These are phyloP conservation scores for Hirtodrosophila trivittata DNA, from an alignment of 2,888 invertebrate genomes.

Conservation along the genomic window DNA sequence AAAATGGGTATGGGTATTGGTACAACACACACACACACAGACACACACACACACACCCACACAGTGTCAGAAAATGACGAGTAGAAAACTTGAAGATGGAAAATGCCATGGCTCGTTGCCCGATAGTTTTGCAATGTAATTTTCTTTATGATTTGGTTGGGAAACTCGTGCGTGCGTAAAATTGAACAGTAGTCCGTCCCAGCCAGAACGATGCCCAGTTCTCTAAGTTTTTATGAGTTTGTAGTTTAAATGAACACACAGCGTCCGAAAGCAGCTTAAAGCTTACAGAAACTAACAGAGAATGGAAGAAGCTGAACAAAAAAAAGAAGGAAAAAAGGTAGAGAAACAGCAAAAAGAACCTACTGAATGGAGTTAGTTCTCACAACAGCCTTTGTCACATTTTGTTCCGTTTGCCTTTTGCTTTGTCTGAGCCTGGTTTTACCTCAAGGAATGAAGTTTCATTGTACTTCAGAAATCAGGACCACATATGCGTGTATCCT, in stretches of 20 bases:
- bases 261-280: conserved; percentile 46
- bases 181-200: conserved; percentile 51
- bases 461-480: conserved; percentile 44
- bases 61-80: conserved; percentile 5
- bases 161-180: conserved; percentile 72
- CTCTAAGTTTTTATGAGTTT: conserved; percentile 40
- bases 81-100: conserved; percentile 6
- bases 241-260: conserved; percentile 40
- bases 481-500: conserved; percentile 15
- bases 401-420: conserved; percentile 36
- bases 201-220: conserved; percentile 24
- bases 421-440: conserved; percentile 42
- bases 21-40: no score
- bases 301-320: conserved; percentile 6
- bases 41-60: no score
- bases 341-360: conserved; percentile 11
- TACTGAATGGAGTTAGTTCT: conserved; percentile 45
- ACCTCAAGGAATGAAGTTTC: conserved; percentile 20
- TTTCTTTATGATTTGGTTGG: conserved; percentile 70
- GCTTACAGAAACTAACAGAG: conserved; percentile 8
- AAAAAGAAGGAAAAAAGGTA: conserved; percentile 1
- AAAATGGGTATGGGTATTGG: conserved; percentile 2
- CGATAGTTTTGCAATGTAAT: conserved; percentile 68
- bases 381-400: conserved; percentile 45
- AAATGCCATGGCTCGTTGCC: conserved; percentile 58